phyloP scores from a whole-genome alignment of 2,113 vertebrate species.

The Chionodraco myersi region DNA sequence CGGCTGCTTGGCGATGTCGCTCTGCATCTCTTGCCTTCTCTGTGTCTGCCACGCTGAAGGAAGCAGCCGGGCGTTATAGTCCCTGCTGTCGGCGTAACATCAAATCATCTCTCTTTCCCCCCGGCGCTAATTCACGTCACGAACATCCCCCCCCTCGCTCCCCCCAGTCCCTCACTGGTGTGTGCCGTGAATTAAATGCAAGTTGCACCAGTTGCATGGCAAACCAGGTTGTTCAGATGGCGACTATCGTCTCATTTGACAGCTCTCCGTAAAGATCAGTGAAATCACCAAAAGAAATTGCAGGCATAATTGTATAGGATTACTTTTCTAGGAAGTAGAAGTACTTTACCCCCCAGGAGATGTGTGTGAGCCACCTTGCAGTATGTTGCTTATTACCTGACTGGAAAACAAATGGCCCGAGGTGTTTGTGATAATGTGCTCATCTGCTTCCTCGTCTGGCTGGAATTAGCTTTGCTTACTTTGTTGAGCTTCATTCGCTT shows the following conservation, averaged over 20 bases:
- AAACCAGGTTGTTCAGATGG: conserved; percentile 33
- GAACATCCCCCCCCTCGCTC: conserved; percentile 34
- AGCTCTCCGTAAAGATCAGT: conserved; percentile 21
- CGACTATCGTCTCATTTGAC: conserved; percentile 48
- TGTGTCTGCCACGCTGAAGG: conserved; percentile 44
- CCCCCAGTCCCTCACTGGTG: conserved; percentile 15
- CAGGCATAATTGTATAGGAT: conserved; percentile 44
- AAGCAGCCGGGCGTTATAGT: conserved; percentile 48
- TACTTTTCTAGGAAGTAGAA: conserved; percentile 36
- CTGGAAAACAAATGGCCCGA: conserved; percentile 52
- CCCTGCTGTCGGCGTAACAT: conserved; percentile 66
- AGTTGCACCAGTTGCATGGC: conserved; percentile 26
- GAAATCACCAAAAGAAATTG: conserved; percentile 16
- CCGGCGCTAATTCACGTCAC: conserved; percentile 64
- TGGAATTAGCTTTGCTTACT: conserved; percentile 34
- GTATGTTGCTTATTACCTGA: conserved; percentile 45
- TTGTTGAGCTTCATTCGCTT: conserved; percentile 5
- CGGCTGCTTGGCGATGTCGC: conserved; percentile 59
- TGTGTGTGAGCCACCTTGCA: conserved; percentile 13
- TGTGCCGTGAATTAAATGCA: conserved; percentile 52
- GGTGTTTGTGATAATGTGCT: conserved; percentile 35
- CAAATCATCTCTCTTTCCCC: conserved; percentile 64
- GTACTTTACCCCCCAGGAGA: conserved; percentile 10
- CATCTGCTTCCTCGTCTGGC: conserved; percentile 7
- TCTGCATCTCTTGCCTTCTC: conserved; percentile 31